These are phyloP conservation scores for Perodicticus potto DNA, from an alignment of 2,797 vertebrate genomes.

Conservation along the genomic window DNA sequence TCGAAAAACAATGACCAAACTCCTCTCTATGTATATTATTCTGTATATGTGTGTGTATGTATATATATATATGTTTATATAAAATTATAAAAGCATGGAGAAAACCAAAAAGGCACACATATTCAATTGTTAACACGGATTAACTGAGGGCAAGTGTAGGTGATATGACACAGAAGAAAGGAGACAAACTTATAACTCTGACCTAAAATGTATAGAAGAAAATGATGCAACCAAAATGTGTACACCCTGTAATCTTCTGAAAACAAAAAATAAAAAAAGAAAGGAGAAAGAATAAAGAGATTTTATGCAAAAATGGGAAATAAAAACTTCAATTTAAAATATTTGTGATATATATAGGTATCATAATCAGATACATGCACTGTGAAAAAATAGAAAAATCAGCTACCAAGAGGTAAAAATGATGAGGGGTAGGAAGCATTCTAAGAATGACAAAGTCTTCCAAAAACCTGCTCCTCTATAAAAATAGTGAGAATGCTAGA, in stretches of 20 bases:
- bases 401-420: not conserved
- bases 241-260: too few species aligned
- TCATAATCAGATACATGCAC: not conserved
- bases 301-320: not conserved
- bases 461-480: not conserved
- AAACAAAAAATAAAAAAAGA: not conserved
- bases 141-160: not conserved
- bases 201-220: too few species aligned
- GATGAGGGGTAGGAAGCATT: not conserved
- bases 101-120: not conserved
- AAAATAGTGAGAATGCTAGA: not conserved
- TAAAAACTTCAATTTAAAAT: not conserved
- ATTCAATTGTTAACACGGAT: not conserved
- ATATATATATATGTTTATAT: not conserved
- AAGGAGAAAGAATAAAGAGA: not conserved
- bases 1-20: not conserved
- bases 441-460: not conserved
- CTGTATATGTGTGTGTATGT: not conserved
- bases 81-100: not conserved
- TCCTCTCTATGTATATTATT: not conserved
- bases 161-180: not conserved
- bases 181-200: not conserved
- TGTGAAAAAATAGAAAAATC: slow-evolving; percentile 2
- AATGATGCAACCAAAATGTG: too few species aligned
- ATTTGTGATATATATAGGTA: not conserved